Conservation (phyloP, 2,113 vertebrate genomes). For the Anser cygnoides region DNA sequence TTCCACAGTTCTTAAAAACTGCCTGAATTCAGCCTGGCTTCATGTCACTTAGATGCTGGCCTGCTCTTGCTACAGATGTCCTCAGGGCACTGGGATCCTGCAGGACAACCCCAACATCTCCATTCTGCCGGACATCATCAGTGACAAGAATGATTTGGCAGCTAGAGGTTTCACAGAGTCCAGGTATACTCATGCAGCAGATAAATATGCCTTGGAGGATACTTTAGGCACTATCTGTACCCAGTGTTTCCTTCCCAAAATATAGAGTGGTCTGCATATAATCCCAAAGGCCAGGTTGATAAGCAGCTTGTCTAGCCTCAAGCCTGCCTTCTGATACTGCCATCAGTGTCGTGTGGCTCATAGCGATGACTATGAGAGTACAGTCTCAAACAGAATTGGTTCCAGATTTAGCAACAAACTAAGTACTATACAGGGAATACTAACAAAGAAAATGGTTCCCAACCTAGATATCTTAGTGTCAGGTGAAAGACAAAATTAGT, state of each 20-base stretch:
- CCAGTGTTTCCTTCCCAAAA: not conserved
- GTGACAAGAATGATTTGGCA: not conserved
- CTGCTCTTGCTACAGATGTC: not conserved
- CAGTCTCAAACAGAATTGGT: not conserved
- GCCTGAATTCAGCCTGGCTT: not conserved
- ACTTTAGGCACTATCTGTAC: not conserved
- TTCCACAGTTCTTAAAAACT: not conserved
- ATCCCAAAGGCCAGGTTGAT: not conserved
- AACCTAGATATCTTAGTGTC: not conserved
- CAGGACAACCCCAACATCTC: not conserved
- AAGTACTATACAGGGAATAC: not conserved
- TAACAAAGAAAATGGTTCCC: not conserved
- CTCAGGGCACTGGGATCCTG: not conserved
- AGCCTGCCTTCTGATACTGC: not conserved
- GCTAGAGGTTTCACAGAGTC: not conserved
- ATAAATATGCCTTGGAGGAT: not conserved
- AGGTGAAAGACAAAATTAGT: not conserved
- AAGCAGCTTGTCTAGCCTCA: not conserved
- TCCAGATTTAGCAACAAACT: slow-evolving; percentile 12
- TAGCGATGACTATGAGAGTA: not conserved
- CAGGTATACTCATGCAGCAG: not conserved
- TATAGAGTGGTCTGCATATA: not conserved
- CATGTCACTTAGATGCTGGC: not conserved
- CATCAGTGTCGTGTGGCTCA: not conserved
- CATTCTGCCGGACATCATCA: not conserved